Conservation (phyloP, 2,113 vertebrate genomes). For the Fulmarus glacialis region DNA sequence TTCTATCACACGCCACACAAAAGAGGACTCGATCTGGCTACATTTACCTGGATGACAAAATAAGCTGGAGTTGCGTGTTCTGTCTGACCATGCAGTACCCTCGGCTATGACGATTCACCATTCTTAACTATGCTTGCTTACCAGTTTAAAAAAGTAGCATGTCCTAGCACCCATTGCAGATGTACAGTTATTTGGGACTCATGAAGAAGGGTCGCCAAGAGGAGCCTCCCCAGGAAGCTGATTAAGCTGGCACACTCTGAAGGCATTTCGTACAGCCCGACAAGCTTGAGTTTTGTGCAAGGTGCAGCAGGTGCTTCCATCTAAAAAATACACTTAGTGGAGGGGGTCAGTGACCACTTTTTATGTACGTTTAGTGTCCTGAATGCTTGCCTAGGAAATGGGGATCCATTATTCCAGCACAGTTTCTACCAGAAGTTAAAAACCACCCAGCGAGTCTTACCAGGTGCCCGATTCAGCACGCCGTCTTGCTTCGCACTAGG, state of each 20-base stretch:
- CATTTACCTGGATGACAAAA: not conserved
- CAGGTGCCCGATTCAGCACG: rapidly evolving
- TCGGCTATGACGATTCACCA: rapidly evolving
- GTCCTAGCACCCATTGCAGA: not conserved
- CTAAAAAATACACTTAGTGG: not conserved
- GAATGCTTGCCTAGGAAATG: not conserved
- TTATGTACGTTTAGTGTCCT: not conserved
- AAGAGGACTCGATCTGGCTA: not conserved
- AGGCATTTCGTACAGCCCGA: not conserved
- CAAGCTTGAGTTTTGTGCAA: not conserved
- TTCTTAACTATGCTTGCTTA: rapidly evolving
- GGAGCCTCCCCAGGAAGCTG: not conserved
- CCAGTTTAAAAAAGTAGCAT: rapidly evolving
- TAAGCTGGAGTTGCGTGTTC: rapidly evolving
- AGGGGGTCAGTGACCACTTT: not conserved
- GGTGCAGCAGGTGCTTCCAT: not conserved
- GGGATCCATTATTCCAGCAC: not conserved
- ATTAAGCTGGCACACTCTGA: not conserved
- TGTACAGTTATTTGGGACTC: not conserved
- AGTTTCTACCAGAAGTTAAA: not conserved
- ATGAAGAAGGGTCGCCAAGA: rapidly evolving
- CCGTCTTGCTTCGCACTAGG: not conserved
- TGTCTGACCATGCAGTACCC: not conserved
- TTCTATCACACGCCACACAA: not conserved
- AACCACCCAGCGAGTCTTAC: rapidly evolving